Evolutionary conservation across 2,113 vertebrate genomes (phyloP).

Genomic region (Daboia siamensis): DNA sequence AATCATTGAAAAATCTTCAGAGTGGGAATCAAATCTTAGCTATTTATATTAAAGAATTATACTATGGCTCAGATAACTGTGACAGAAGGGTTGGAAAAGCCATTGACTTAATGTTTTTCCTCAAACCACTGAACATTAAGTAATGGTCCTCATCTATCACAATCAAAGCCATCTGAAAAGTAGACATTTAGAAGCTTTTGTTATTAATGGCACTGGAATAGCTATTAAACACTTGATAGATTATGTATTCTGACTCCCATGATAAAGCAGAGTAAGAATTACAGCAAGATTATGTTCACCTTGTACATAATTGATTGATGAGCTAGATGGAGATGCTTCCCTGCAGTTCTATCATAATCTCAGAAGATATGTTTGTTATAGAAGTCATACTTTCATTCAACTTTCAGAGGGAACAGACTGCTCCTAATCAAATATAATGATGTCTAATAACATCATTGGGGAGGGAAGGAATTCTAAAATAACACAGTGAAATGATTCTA

Average conservation of each 20-base stretch:
- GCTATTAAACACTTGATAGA: neutral
- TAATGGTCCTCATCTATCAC: neutral
- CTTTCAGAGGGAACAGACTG: neutral
- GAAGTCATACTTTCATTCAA: neutral
- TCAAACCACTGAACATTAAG: neutral
- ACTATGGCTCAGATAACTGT: neutral
- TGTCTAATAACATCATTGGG: neutral
- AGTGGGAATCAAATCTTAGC: neutral
- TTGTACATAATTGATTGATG: neutral
- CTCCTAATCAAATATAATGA: neutral
- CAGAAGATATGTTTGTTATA: neutral
- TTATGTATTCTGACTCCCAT: neutral
- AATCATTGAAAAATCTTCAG: neutral
- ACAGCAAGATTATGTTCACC: neutral
- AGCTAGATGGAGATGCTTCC: neutral
- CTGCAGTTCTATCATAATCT: rapidly evolving
- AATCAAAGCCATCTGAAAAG: neutral
- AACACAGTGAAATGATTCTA: neutral
- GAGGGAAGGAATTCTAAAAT: neutral
- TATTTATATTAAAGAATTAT: neutral
- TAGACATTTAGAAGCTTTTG: neutral
- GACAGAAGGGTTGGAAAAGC: neutral
- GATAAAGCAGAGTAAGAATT: neutral
- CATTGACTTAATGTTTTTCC: neutral
- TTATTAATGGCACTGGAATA: neutral